phyloP scores from a whole-genome alignment of 1,140 invertebrate species.

The Melipona quadrifasciata region DNA sequence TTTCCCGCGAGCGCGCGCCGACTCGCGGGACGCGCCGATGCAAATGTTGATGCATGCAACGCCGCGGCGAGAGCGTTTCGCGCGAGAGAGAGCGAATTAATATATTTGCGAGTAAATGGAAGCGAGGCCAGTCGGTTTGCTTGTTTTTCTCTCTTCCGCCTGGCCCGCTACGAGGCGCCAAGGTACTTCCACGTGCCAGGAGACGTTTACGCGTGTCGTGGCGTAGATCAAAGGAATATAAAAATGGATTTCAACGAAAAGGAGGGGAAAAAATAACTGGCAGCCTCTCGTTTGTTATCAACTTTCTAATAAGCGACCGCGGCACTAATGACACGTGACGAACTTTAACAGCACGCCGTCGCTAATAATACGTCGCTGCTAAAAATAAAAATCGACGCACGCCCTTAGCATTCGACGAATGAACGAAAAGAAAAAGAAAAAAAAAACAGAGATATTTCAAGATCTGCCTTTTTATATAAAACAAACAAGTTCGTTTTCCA shows the following conservation, averaged over 20 bases:
- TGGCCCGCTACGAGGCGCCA: too few relatives aligned
- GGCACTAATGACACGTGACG: not conserved
- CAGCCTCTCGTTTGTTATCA: conserved; percentile 27
- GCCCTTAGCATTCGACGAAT: too few relatives aligned
- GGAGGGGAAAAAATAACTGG: conserved; percentile 8
- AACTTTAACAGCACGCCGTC: not conserved
- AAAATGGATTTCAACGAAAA: conserved; percentile 39
- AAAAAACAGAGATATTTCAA: not conserved
- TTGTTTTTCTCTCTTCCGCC: not conserved
- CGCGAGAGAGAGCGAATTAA: conserved; percentile 38
- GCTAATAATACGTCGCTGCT: conserved; percentile 1
- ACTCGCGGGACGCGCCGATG: conserved; percentile 24
- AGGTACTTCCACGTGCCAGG: not conserved
- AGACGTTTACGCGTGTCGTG: conserved; percentile 9
- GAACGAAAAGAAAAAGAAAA: fast-evolving
- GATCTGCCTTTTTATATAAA: not conserved
- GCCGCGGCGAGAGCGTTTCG: not conserved
- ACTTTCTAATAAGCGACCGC: conserved; percentile 10
- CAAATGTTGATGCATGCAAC: conserved; percentile 52
- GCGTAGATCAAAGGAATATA: conserved; percentile 33
- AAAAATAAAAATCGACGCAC: conserved; percentile 9
- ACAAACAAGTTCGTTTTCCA: not conserved
- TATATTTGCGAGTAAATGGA: conserved; percentile 13
- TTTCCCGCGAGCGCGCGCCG: conserved; percentile 5
- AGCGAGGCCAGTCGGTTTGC: not conserved